These are phyloP conservation scores for Phylloscopus whistleri DNA, from an alignment of 2,113 vertebrate species.

Conservation along the genomic window DNA sequence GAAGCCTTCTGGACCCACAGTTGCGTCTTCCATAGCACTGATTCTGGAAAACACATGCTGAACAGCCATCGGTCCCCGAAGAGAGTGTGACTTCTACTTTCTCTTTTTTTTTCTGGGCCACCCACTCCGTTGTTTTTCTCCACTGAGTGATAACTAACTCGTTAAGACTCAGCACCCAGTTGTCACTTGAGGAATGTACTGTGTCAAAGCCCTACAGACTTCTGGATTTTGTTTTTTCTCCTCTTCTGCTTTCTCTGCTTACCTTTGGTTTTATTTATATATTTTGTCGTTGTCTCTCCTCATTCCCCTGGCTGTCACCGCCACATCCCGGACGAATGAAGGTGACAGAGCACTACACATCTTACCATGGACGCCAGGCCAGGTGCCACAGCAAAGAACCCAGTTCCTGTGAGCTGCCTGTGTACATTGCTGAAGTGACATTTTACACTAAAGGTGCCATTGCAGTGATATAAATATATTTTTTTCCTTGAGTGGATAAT, in stretches of 20 bases:
- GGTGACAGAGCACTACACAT: slow-evolving; percentile 45
- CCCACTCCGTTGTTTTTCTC: not conserved
- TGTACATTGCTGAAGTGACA: slow-evolving; percentile 67
- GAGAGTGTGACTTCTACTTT: slow-evolving; percentile 8
- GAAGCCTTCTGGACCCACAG: slow-evolving; percentile 57
- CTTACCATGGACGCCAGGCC: slow-evolving; percentile 59
- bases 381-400: slow-evolving; percentile 52
- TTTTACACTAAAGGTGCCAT: slow-evolving; percentile 74
- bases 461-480: slow-evolving; percentile 77
- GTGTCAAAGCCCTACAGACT: slow-evolving; percentile 74
- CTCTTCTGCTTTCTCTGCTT: slow-evolving; percentile 24
- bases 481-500: slow-evolving; percentile 70
- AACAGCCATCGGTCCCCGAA: slow-evolving; percentile 28
- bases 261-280: slow-evolving; percentile 73
- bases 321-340: slow-evolving; percentile 61
- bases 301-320: slow-evolving; percentile 69
- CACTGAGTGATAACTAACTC: slow-evolving; percentile 36
- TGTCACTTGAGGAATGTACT: slow-evolving; percentile 81
- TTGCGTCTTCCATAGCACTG: slow-evolving; percentile 54
- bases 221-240: not conserved
- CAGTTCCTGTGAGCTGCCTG: slow-evolving; percentile 67
- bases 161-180: slow-evolving; percentile 50
- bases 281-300: slow-evolving; percentile 33
- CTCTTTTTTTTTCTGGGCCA: not conserved
- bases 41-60: slow-evolving; percentile 48